Conservation (phyloP, 2,113 vertebrate genomes). For the Otocyon megalotis region DNA sequence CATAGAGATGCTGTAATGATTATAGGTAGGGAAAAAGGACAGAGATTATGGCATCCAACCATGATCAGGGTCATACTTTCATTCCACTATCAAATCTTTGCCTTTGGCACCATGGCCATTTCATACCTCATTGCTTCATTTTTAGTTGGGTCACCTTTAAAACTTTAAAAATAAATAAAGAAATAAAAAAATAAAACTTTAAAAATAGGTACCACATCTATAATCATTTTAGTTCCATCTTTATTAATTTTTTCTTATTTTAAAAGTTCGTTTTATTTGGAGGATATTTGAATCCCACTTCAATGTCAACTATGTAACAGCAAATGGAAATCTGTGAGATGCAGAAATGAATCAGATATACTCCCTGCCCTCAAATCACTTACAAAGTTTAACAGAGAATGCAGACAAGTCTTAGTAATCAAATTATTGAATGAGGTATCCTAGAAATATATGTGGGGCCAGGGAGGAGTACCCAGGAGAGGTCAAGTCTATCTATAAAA, state of each 20-base stretch:
- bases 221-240: background rate
- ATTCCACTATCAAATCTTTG: background rate
- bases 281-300: background rate
- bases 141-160: background rate
- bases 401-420: background rate
- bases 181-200: background rate
- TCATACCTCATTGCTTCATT: background rate
- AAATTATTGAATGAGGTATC: background rate
- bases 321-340: conserved; percentile 11
- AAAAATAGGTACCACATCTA: background rate
- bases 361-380: background rate
- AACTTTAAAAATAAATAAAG: background rate
- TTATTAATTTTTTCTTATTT: background rate
- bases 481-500: background rate
- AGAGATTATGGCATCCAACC: background rate
- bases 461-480: background rate
- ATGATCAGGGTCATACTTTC: background rate
- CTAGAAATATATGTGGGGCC: background rate
- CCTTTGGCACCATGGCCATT: background rate
- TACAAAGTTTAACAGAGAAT: conserved; percentile 8
- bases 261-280: conserved; percentile 15
- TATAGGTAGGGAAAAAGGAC: background rate
- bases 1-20: background rate
- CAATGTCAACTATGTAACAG: background rate
- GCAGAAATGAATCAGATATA: background rate